Evolutionary conservation across 2,888 invertebrate genomes (phyloP).

Genomic region (Drosophila testacea): DNA sequence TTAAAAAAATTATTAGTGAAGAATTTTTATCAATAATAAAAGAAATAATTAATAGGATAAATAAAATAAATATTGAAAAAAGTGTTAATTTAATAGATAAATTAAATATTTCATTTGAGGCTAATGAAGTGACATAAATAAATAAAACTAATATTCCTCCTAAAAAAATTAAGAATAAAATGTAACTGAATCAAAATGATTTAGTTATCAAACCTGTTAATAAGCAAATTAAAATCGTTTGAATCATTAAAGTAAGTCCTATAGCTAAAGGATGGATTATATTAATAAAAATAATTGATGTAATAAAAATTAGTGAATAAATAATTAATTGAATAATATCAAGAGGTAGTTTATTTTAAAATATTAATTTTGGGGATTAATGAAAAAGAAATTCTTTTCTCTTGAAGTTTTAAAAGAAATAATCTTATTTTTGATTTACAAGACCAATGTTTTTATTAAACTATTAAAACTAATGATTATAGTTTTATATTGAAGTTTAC

Average conservation of each 20-base stretch:
- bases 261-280: constrained; percentile 86
- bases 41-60: constrained; percentile 66
- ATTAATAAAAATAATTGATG: constrained; percentile 80
- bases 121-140: constrained; percentile 88
- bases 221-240: constrained; percentile 86
- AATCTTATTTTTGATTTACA: constrained; percentile 88
- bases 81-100: constrained; percentile 81
- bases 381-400: constrained; percentile 86
- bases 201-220: constrained; percentile 86
- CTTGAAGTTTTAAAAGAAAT: constrained; percentile 88
- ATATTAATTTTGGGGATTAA: constrained; percentile 91
- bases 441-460: constrained; percentile 89
- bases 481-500: constrained; percentile 84
- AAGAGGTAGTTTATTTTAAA: constrained; percentile 88
- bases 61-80: constrained; percentile 64
- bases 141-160: constrained; percentile 89
- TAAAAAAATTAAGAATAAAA: constrained; percentile 88
- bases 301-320: constrained; percentile 42
- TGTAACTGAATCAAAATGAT: constrained; percentile 88
- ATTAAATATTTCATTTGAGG: constrained; percentile 87
- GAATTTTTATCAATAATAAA: constrained; percentile 69
- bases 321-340: constrained; percentile 82
- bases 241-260: constrained; percentile 86
- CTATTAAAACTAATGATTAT: constrained; percentile 88
- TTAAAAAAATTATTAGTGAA: constrained; percentile 83